Evolutionary conservation across 2,113 vertebrate species (phyloP).

Genomic region (Piprites chloris): DNA sequence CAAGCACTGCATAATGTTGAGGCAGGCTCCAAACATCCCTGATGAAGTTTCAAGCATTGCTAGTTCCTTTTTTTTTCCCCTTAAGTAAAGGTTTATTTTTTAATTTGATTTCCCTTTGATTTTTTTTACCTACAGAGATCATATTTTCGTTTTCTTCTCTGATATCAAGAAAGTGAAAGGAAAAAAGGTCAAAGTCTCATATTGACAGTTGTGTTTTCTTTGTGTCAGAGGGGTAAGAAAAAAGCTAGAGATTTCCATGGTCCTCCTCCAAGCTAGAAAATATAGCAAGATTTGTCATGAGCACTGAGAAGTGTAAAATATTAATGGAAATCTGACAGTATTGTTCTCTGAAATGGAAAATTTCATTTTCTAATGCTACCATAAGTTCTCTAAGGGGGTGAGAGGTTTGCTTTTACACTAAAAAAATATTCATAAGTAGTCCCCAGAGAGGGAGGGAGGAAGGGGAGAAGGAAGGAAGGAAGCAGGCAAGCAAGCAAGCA

Average conservation of each 20-base stretch:
- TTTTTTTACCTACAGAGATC: neutral
- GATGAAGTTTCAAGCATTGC: neutral
- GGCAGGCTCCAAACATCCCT: neutral
- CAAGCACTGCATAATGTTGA: neutral
- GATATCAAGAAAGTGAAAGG: neutral
- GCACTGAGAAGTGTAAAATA: neutral
- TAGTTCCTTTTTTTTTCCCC: neutral
- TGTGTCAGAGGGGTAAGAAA: neutral
- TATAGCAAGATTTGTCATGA: neutral
- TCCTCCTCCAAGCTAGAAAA: neutral
- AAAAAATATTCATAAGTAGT: neutral
- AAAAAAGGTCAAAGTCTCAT: neutral
- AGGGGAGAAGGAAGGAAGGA: neutral
- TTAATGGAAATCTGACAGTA: neutral
- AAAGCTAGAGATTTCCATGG: neutral
- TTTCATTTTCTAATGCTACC: neutral
- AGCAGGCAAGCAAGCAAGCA: neutral
- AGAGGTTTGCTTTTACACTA: neutral
- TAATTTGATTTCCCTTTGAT: neutral
- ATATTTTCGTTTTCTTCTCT: neutral
- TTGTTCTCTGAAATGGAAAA: neutral
- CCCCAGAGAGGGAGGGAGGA: neutral
- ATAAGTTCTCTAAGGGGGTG: neutral
- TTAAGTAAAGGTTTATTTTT: neutral
- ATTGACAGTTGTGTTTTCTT: neutral